Evolutionary conservation across 2,113 vertebrate species (phyloP).

Genomic region (Strix aluco): DNA sequence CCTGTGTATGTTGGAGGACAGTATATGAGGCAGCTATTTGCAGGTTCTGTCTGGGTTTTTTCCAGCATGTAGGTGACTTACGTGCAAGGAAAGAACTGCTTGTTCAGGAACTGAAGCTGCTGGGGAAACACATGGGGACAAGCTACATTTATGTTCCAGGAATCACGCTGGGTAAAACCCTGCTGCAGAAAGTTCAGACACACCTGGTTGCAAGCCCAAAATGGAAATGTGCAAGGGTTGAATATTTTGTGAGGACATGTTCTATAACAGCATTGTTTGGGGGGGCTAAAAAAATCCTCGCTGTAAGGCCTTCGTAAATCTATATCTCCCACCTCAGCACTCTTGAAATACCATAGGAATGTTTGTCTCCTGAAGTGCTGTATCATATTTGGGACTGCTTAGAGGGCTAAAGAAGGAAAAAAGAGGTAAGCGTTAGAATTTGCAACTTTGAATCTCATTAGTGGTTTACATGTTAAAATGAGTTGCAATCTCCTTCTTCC

Average conservation of each 20-base stretch:
- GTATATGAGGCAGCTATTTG: constrained; percentile 6
- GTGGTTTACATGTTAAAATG: neutral
- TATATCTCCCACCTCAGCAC: constrained; percentile 24
- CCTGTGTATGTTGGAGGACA: neutral
- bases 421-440: neutral
- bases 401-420: neutral
- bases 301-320: neutral
- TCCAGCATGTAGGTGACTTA: constrained; percentile 51
- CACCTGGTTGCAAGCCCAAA: constrained; percentile 64
- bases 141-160: constrained; percentile 44
- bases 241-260: constrained; percentile 50
- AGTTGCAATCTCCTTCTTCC: neutral
- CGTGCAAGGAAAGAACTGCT: constrained; percentile 55
- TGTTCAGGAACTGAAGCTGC: constrained; percentile 59
- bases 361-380: neutral
- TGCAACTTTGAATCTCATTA: neutral
- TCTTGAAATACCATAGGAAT: neutral
- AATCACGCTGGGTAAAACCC: constrained; percentile 38
- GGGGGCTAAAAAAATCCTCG: neutral
- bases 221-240: constrained; percentile 51
- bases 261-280: constrained; percentile 45
- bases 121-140: constrained; percentile 28
- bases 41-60: constrained; percentile 13
- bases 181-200: constrained; percentile 35
- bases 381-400: neutral